Percentiles rank a stretch among this genome's conserved stretches.
phyloP scores from a whole-genome alignment of 1,140 invertebrate genomes.

The Aphelinus atriplicis region DNA sequence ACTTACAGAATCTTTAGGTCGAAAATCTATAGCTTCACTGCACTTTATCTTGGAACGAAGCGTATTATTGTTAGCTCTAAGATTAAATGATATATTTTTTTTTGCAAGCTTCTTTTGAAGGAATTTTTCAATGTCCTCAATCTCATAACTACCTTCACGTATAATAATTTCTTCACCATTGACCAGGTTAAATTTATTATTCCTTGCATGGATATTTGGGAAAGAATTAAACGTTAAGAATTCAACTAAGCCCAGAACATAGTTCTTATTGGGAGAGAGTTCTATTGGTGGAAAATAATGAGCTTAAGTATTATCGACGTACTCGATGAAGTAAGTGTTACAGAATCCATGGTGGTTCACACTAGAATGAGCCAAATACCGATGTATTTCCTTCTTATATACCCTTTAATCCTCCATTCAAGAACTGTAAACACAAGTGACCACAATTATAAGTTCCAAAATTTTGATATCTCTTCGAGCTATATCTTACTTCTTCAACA shows the following conservation, averaged over 20 bases:
- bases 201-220: conserved; percentile 49
- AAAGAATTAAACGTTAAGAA: conserved; percentile 56
- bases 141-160: conserved; percentile 25
- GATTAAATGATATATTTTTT: background rate
- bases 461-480: conserved; percentile 44
- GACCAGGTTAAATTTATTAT: conserved; percentile 52
- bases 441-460: conserved; percentile 41
- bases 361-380: background rate
- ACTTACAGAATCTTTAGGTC: background rate
- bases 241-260: conserved; percentile 50
- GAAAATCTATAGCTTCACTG: background rate
- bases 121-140: conserved; percentile 34
- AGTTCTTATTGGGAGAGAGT: conserved; percentile 39
- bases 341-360: conserved; percentile 22
- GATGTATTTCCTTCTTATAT: conserved; percentile 1
- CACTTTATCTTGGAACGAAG: background rate
- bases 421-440: conserved; percentile 48
- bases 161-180: background rate
- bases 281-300: conserved; percentile 44
- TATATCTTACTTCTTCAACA: conserved; percentile 44
- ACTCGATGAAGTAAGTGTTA: conserved; percentile 38
- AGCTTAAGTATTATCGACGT: conserved; percentile 39
- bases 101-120: too few species aligned
- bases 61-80: background rate
- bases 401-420: conserved; percentile 4